A percentile compares a stretch with the other conserved stretches of the same genome.
phyloP scores from a whole-genome alignment of 2,888 invertebrate species.

The Drosophila melanocephala region DNA sequence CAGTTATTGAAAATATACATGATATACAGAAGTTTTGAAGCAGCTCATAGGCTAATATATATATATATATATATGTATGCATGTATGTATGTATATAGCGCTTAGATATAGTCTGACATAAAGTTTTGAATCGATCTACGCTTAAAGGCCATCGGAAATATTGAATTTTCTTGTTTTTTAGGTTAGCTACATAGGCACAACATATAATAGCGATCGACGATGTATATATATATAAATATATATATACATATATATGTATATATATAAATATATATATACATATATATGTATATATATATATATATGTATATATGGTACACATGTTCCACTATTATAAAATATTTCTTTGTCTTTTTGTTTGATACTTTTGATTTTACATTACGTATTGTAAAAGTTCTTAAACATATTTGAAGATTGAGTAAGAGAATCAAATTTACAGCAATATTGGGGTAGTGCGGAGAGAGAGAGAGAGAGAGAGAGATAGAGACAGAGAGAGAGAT shows the following conservation, averaged over 20 bases:
- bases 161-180: constrained; percentile 12
- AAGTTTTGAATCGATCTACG: constrained; percentile 29
- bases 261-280: constrained; percentile 32
- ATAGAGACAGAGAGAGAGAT: background rate
- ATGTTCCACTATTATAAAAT: constrained; percentile 46
- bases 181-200: constrained; percentile 59
- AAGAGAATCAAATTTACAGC: constrained; percentile 7
- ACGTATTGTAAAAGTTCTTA: constrained; percentile 29
- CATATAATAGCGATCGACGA: constrained; percentile 56
- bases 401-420: constrained; percentile 1
- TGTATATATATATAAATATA: constrained; percentile 32
- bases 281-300: constrained; percentile 39
- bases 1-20: constrained; percentile 15
- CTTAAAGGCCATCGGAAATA: constrained; percentile 66
- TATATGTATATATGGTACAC: constrained; percentile 40
- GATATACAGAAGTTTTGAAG: constrained; percentile 29
- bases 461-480: background rate
- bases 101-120: constrained; percentile 17
- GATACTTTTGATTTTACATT: constrained; percentile 33
- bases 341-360: constrained; percentile 4
- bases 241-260: constrained; percentile 30
- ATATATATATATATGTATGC: constrained; percentile 30
- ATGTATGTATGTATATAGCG: constrained; percentile 22
- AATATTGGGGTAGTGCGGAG: background rate
- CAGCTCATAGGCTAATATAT: constrained; percentile 36